Base-by-base conservation (phyloP, 2,888 invertebrate genomes). In the Cosmopolites sordidus region DNA sequence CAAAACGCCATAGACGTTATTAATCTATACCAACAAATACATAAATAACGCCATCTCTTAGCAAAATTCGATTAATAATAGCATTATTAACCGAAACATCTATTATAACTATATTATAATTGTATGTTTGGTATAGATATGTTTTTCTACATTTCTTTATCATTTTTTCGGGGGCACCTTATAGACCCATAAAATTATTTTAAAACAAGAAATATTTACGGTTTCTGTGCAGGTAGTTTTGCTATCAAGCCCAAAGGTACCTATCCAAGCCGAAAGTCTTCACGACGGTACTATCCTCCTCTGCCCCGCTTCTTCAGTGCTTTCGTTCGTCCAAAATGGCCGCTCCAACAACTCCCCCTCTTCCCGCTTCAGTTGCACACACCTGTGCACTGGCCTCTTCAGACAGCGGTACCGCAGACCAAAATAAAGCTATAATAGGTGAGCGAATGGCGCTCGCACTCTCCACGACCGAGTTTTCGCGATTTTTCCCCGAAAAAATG, bases 321-420 rank as follows among this genome's bases (percentile, higher is more conserved):
- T 12, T 33, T n/a, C 50, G 37, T 47, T 38, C 43, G 40, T 38
- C 44, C 56, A 56, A 50, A 58, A 62, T 60, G 60, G 62, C 62
- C 60, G 58, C 57, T 41, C 11, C 14, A 17, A 40, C 46, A 41
- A 42, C 52, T 59, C 61, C 56, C 55, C 51, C 22, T 37, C 50
- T 41, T 59, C 53, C 48, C 60, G 33, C 33, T 49, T 49, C 45
- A 43, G 45, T 54, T 46, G 37, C 46, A 53, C 60, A 61, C 62
- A 63, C 63, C 62, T 63, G 64, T 61, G 48, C 42, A 44, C 39
- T 48, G 54, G 22, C 61, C 61, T 62, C 58, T 60, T 61, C 58
- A 8, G 3, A 22, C 22, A 5, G 22, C 22, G 33, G 12, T 11
- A 33, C n/a, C 11, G 3, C 33, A 11, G 33, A 12, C n/a, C 59